Evolutionary conservation across 92 coral and sea anemone genomes (phyloP).

Genomic region (Porites cylindrica): DNA sequence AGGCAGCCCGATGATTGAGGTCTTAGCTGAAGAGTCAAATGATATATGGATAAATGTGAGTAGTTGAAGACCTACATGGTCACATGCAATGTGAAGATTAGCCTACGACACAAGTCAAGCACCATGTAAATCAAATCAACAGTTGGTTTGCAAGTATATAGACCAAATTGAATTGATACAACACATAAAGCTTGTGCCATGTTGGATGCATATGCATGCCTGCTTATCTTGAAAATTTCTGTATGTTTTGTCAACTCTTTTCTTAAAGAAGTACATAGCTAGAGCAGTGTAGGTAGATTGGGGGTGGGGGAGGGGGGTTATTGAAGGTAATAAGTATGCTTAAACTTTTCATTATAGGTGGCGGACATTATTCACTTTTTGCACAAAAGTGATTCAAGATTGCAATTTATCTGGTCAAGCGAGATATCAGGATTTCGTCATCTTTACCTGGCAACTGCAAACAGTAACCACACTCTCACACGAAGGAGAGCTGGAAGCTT

Average conservation of each 20-base stretch:
- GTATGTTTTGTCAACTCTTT: too few species aligned
- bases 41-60: constrained; percentile 98
- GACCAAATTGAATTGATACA: too few species aligned
- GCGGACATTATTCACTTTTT: constrained; percentile 88
- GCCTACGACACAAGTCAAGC: too few species aligned
- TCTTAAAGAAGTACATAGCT: too few species aligned
- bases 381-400: constrained; percentile 51
- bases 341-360: constrained; percentile 55
- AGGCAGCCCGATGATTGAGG: constrained; percentile 85
- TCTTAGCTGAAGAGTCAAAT: constrained; percentile 91
- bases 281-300: too few species aligned
- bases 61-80: background rate
- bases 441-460: constrained; percentile 87
- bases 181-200: too few species aligned
- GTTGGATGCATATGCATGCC: too few species aligned
- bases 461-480: constrained; percentile 77
- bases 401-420: constrained; percentile 98
- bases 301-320: background rate
- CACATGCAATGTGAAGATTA: background rate
- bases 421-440: constrained; percentile 97
- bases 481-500: constrained; percentile 72
- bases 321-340: background rate
- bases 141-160: too few species aligned
- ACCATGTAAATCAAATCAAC: too few species aligned
- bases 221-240: too few species aligned